Percentiles rank a stretch among this genome's conserved stretches.
Conservation (phyloP, 2,888 invertebrate genomes). For the Oxycera nigricornis region DNA sequence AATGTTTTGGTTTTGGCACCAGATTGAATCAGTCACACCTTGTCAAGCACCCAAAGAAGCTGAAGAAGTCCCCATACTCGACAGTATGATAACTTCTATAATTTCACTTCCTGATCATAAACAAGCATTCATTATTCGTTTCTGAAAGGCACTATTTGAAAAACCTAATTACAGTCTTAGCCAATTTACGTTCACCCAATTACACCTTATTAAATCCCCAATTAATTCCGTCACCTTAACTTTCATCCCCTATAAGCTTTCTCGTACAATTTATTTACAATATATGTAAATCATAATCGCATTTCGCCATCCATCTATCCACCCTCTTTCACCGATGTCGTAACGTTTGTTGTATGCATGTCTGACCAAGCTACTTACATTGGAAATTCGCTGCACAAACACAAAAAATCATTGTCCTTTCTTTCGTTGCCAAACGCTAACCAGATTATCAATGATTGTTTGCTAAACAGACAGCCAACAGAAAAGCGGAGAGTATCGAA, state of each 20-base stretch:
- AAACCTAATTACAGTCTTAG: no score
- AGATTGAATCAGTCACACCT: no score
- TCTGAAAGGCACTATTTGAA: no score
- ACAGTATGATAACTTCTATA: background rate
- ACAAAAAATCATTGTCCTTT: slow-evolving; percentile 29
- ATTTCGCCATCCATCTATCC: no score
- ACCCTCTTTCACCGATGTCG: background rate
- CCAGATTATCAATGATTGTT: slow-evolving; percentile 37
- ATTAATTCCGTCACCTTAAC: no score
- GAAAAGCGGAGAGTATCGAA: background rate
- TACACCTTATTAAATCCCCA: no score
- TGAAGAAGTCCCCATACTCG: no score
- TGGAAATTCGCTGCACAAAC: slow-evolving; percentile 27
- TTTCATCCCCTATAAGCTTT: background rate
- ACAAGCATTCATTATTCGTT: no score
- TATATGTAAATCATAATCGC: slow-evolving; percentile 21
- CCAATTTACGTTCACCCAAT: background rate
- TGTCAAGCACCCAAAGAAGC: no score
- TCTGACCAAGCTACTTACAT: slow-evolving; percentile 17
- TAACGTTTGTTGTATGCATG: slow-evolving; percentile 6
- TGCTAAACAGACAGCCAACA: slow-evolving; percentile 1
- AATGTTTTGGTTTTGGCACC: no score
- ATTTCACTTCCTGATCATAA: no score
- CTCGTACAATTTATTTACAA: slow-evolving; percentile 18
- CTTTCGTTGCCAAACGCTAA: slow-evolving; percentile 3